Evolutionary conservation across 1,140 invertebrate species (phyloP).

Genomic region (Melitaea cinxia): DNA sequence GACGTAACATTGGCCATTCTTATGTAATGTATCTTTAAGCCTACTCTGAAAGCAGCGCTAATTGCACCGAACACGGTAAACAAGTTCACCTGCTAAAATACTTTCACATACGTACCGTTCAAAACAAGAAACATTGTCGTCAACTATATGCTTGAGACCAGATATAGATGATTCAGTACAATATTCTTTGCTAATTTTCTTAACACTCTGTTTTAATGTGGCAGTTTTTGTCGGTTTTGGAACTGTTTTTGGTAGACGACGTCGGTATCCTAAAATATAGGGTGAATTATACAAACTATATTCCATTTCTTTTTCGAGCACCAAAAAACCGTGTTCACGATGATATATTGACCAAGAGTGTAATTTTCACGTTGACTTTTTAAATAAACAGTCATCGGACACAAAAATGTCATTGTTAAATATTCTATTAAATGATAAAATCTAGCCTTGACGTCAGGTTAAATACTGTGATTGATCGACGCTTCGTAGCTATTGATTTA

Average conservation of each 20-base stretch:
- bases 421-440: slow-evolving; percentile 73
- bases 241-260: slow-evolving; percentile 40
- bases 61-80: slow-evolving; percentile 54
- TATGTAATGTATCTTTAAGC: slow-evolving; percentile 32
- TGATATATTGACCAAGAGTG: slow-evolving; percentile 14
- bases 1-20: slow-evolving; percentile 18
- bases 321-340: slow-evolving; percentile 11
- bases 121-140: slow-evolving; percentile 54
- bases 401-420: slow-evolving; percentile 61
- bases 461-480: slow-evolving; percentile 70
- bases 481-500: slow-evolving; percentile 54
- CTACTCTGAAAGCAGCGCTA: slow-evolving; percentile 27
- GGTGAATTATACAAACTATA: slow-evolving; percentile 40
- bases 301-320: slow-evolving; percentile 33
- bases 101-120: slow-evolving; percentile 63
- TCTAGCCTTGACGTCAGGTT: slow-evolving; percentile 57
- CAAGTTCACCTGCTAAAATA: slow-evolving; percentile 49
- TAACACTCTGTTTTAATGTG: slow-evolving; percentile 57
- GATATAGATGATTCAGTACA: slow-evolving; percentile 71
- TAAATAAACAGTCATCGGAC: slow-evolving; percentile 27
- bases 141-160: slow-evolving; percentile 72
- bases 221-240: slow-evolving; percentile 43
- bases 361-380: slow-evolving; percentile 33
- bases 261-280: slow-evolving; percentile 43
- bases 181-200: slow-evolving; percentile 64